Base-by-base conservation (phyloP, 2,797 vertebrate species). In the Synaphobranchus kaupii region DNA sequence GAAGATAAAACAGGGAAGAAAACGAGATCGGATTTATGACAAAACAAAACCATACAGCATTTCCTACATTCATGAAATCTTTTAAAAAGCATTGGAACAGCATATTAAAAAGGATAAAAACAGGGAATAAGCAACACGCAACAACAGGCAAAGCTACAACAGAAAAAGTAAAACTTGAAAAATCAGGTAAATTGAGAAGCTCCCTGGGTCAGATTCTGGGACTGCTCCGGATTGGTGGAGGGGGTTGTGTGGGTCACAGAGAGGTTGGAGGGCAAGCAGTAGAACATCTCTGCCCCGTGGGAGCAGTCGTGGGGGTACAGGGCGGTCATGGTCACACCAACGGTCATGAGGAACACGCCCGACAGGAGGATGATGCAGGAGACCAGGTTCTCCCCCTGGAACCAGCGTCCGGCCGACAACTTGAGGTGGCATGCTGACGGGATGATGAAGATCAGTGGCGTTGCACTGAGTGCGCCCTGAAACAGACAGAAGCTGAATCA, bases 401-500 rank as follows among this genome's bases (percentile, higher is more conserved):
- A 97, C 97, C 97, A 98, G 81, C 92, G 94, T 47, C 97, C 95
- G 28, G 95, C 73, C 10, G 97, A 97, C 81, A 99, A 95, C 90
- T 95, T 99, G 89, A 99, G 94, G 90, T 97, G 99, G 92, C 98
- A 99, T 0, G 97, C 98, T 0, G 98, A 95, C 1, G 98, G 98
- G 80, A 99, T 95, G 94, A 99, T 98, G 96, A 99, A 99, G 93
- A 99, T 97, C 84, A 99, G 94, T 0, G 98, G 98, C 3, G 95
- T 96, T n/a, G 98, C 98, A 71, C 97, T 97, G 91, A 99, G 89
- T 81, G 96, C 95, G 48, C 98, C 98, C 98, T 99, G 94, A 15
- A 88, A 44, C 73, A 44, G 17, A 17, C 31, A 86, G 2, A n/a
- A 10, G 82, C 48, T 85, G 1, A 76, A 4, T 87, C n/a, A 63